Conservation (phyloP, 2,888 invertebrate species). For the Pseudeuparius sepicola region DNA sequence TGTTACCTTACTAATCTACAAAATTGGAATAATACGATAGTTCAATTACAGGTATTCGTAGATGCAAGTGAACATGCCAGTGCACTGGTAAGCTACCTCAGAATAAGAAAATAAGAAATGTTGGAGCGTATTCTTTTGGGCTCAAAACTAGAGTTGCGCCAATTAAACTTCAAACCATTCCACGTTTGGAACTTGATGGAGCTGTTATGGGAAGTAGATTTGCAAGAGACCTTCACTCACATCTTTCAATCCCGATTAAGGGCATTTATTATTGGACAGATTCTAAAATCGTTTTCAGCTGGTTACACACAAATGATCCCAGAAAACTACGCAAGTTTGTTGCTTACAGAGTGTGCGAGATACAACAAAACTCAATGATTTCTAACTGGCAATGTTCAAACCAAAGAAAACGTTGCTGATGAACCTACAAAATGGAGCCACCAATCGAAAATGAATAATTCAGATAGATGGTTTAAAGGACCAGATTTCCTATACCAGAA, state of each 20-base stretch:
- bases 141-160: conserved; percentile 25
- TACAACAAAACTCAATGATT: too few species aligned
- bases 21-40: neutral
- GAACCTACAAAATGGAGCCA: too few species aligned
- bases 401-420: too few species aligned
- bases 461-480: too few species aligned
- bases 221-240: conserved; percentile 13
- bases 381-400: too few species aligned
- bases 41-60: conserved; percentile 13
- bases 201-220: conserved; percentile 20
- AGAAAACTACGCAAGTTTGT: too few species aligned
- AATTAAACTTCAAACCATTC: conserved; percentile 22
- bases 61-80: conserved; percentile 22
- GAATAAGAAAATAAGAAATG: conserved; percentile 8
- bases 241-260: conserved; percentile 16
- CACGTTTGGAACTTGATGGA: conserved; percentile 23
- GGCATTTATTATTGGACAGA: conserved; percentile 23
- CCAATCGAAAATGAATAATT: too few species aligned
- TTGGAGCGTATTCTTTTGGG: conserved; percentile 17
- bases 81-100: conserved; percentile 22
- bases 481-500: too few species aligned
- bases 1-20: conserved; percentile 14
- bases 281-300: conserved; percentile 25
- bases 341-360: too few species aligned
- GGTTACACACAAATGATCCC: conserved; percentile 22